A percentile compares a stretch with the other conserved stretches of the same genome.
Evolutionary conservation across 2,888 invertebrate species (phyloP).

Genomic region (Synanthedon andrenaeformis): DNA sequence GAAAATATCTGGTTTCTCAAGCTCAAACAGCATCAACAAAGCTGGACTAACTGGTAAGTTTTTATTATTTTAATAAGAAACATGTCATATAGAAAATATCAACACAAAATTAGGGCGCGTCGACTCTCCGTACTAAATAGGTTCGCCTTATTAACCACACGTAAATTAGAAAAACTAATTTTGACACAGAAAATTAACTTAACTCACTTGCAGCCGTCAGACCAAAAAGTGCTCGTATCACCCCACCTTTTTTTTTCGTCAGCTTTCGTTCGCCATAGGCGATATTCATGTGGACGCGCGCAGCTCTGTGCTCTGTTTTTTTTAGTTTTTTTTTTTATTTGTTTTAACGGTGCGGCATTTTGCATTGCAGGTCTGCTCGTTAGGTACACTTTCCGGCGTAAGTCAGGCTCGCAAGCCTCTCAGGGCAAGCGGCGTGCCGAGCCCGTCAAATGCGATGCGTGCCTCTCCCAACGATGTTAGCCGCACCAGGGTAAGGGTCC

Average conservation of each 20-base stretch:
- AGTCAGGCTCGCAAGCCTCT: slow-evolving; percentile 68
- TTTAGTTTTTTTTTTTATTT: slow-evolving; percentile 48
- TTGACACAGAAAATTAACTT: slow-evolving; percentile 39
- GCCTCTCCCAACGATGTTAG: slow-evolving; percentile 71
- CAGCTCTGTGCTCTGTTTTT: slow-evolving; percentile 45
- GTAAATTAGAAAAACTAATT: too few species aligned
- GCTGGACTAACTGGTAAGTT: slow-evolving; percentile 75
- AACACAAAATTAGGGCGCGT: too few species aligned
- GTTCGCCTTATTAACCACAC: too few species aligned
- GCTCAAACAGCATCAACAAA: slow-evolving; percentile 78
- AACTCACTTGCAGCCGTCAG: slow-evolving; percentile 51
- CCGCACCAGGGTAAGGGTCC: slow-evolving; percentile 65
- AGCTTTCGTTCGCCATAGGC: slow-evolving; percentile 57
- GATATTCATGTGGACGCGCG: slow-evolving; percentile 66
- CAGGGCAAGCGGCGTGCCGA: slow-evolving; percentile 64
- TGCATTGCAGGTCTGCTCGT: slow-evolving; percentile 72
- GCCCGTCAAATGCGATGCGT: slow-evolving; percentile 69
- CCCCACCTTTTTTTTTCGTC: slow-evolving; percentile 47
- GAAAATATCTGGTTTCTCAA: slow-evolving; percentile 80
- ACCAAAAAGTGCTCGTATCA: slow-evolving; percentile 34
- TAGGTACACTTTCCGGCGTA: slow-evolving; percentile 73
- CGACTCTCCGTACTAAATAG: too few species aligned
- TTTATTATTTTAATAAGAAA: background rate
- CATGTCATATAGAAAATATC: background rate
- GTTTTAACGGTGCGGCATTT: slow-evolving; percentile 69